A percentile compares a stretch with the other conserved stretches of the same genome.
Evolutionary conservation across 2,797 vertebrate genomes (phyloP).

Genomic region (Pseudopleuronectes americanus): DNA sequence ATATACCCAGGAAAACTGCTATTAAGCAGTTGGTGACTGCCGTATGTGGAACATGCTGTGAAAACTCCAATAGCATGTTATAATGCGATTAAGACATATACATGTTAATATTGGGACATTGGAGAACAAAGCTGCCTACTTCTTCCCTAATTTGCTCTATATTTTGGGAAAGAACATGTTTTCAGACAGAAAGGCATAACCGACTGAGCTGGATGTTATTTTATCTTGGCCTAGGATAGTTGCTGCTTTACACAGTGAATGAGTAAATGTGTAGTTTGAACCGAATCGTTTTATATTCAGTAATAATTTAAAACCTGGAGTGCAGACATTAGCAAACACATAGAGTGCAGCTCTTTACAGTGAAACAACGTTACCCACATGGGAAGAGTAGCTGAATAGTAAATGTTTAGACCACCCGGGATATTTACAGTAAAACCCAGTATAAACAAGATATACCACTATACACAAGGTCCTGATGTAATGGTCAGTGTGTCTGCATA

Average conservation of each 20-base stretch:
- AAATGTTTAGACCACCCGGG: constrained; percentile 9
- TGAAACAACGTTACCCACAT: constrained; percentile 4
- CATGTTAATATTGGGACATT: too few relatives aligned
- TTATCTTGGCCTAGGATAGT: too few relatives aligned
- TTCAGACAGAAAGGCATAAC: not conserved
- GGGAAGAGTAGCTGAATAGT: constrained; percentile 8
- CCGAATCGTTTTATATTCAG: constrained; percentile 1
- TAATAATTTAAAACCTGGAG: not conserved
- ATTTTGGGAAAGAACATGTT: not conserved
- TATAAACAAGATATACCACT: not conserved
- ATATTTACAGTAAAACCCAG: constrained; percentile 14
- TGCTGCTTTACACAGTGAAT: too few relatives aligned
- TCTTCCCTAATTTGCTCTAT: constrained; percentile 10
- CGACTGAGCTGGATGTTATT: too few relatives aligned
- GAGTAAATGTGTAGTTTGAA: too few relatives aligned
- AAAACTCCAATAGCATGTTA: too few relatives aligned
- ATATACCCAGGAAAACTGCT: too few relatives aligned
- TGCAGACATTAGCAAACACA: not conserved
- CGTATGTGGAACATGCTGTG: too few relatives aligned
- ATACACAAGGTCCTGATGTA: constrained; percentile 13
- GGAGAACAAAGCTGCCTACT: too few relatives aligned
- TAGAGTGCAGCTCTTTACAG: not conserved
- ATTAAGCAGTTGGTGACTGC: too few relatives aligned
- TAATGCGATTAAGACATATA: too few relatives aligned
- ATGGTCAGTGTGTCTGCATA: not conserved